A percentile compares a stretch with the other conserved stretches of the same genome.
phyloP scores from a whole-genome alignment of 2,113 vertebrate species.

The Dicrurus megarhynchus region DNA sequence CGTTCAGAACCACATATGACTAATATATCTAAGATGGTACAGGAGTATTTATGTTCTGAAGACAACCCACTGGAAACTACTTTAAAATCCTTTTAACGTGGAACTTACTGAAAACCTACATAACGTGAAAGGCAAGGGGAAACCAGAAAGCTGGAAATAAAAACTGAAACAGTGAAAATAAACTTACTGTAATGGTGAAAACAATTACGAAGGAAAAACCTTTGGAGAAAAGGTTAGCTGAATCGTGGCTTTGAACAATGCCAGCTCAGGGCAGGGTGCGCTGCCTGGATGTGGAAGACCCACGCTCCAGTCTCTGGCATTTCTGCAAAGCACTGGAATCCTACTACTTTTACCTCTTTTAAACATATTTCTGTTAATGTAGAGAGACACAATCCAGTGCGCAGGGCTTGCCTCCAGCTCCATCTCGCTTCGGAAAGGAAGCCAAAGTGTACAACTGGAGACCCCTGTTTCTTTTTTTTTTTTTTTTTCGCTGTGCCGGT shows the following conservation, averaged over 20 bases:
- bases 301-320: not conserved
- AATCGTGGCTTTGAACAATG: not conserved
- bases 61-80: not conserved
- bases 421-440: not conserved
- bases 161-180: not conserved
- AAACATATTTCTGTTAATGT: not conserved
- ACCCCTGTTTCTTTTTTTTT: not conserved
- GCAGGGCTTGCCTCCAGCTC: not conserved
- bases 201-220: conserved; percentile 60
- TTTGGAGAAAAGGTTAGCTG: conserved; percentile 38
- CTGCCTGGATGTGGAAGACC: not conserved
- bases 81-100: not conserved
- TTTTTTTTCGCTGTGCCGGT: not conserved
- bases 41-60: not conserved
- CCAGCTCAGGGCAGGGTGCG: not conserved
- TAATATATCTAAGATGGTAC: not conserved
- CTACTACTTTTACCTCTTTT: not conserved
- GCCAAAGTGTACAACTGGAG: not conserved
- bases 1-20: not conserved
- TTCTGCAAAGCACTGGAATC: not conserved
- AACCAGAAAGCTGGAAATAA: not conserved
- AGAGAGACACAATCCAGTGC: not conserved
- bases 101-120: not conserved
- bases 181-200: conserved; percentile 32
- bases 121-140: not conserved